These are phyloP conservation scores for Drosophila koepferae DNA, from an alignment of 2,888 invertebrate species.

Conservation along the genomic window DNA sequence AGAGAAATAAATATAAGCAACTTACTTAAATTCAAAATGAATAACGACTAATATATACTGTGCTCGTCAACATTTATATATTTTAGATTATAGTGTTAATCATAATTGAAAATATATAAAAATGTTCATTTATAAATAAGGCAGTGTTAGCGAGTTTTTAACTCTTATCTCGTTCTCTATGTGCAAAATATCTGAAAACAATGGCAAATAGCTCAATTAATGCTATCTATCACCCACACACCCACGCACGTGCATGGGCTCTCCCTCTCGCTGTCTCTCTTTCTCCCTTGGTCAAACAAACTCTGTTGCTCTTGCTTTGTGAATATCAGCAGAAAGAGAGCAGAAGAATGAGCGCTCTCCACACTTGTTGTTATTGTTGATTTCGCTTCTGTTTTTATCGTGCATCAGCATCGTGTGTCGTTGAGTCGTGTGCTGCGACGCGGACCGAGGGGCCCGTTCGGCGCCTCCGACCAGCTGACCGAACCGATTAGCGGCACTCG, in stretches of 20 bases:
- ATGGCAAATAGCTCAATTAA: slow-evolving; percentile 40
- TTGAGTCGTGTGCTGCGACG: slow-evolving; percentile 8
- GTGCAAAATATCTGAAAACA: slow-evolving; percentile 25
- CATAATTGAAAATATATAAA: too few species aligned
- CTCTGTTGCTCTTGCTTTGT: neutral
- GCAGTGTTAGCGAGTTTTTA: neutral
- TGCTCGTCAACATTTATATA: neutral
- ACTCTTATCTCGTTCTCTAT: slow-evolving; percentile 4
- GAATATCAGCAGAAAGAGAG: slow-evolving; percentile 20
- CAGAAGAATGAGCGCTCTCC: neutral
- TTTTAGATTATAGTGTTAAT: too few species aligned
- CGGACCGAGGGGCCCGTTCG: slow-evolving; percentile 7
- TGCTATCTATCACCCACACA: slow-evolving; percentile 32
- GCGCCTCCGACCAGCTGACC: slow-evolving; percentile 47
- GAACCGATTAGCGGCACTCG: slow-evolving; percentile 30
- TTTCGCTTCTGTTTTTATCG: slow-evolving; percentile 30
- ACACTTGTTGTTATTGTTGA: slow-evolving; percentile 21
- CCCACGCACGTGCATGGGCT: neutral
- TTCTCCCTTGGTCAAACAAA: neutral
- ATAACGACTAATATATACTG: neutral
- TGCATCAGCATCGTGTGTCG: slow-evolving; percentile 39
- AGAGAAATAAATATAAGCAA: neutral
- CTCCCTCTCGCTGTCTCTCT: neutral
- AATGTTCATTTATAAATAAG: too few species aligned
- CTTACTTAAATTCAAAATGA: too few species aligned